Percentiles rank a stretch among this genome's conserved stretches.
phyloP scores from a whole-genome alignment of 2,888 invertebrate genomes.

The Ectemnius lituratus region DNA sequence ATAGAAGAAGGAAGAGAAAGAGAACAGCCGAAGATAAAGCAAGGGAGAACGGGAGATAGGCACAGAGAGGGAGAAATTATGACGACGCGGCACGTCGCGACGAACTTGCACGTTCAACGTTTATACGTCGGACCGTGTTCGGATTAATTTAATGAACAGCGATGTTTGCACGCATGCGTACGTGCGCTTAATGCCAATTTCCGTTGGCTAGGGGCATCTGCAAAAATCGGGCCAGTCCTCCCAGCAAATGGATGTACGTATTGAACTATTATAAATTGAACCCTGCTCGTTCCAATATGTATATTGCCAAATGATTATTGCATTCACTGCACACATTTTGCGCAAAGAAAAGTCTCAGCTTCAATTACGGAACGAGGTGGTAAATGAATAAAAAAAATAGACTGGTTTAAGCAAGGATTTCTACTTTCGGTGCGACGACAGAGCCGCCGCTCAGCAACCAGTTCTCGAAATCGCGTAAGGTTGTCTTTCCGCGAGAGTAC shows the following conservation, averaged over 20 bases:
- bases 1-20: no score
- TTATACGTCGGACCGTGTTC: conserved; percentile 58
- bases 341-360: no score
- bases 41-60: no score
- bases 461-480: conserved; percentile 49
- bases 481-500: conserved; percentile 56
- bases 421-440: conserved; percentile 44
- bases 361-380: no score
- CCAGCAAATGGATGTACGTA: background rate
- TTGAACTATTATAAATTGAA: background rate
- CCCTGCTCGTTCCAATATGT: no score
- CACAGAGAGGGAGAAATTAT: conserved; percentile 49
- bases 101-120: conserved; percentile 60
- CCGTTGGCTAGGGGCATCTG: conserved; percentile 23
- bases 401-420: background rate
- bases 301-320: no score
- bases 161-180: conserved; percentile 61
- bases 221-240: background rate
- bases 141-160: conserved; percentile 72
- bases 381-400: no score
- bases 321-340: no score
- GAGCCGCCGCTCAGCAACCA: conserved; percentile 53
- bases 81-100: conserved; percentile 62
- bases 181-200: conserved; percentile 59
- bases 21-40: no score